These are phyloP conservation scores for Drosophila arizonae DNA, from an alignment of 1,140 invertebrate species.

Conservation along the genomic window DNA sequence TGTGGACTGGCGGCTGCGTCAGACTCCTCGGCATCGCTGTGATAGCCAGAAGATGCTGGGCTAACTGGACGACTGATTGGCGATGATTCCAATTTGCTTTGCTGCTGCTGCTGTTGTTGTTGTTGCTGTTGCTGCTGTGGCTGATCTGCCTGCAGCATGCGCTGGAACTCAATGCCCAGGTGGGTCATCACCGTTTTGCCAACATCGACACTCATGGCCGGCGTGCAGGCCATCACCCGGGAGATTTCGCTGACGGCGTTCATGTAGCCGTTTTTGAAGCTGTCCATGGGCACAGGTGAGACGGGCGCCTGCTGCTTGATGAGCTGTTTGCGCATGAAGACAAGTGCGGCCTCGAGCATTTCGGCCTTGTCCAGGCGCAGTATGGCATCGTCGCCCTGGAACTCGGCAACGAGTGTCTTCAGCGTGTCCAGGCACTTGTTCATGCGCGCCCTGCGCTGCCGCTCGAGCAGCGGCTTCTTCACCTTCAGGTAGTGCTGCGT, in stretches of 20 bases:
- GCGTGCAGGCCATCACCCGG: conserved; percentile 91
- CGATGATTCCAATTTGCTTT: conserved; percentile 48
- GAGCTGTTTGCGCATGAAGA: conserved; percentile 87
- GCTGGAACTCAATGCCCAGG: conserved; percentile 91
- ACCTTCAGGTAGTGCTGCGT: conserved; percentile 96
- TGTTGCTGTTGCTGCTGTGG: conserved; percentile 23
- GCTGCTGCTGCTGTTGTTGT: conserved; percentile 43
- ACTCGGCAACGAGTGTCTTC: conserved; percentile 95
- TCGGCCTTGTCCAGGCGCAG: conserved; percentile 98
- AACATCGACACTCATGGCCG: conserved; percentile 91
- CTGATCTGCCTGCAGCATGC: conserved; percentile 84
- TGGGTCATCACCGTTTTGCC: conserved; percentile 94
- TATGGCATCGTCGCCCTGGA: conserved; percentile 94
- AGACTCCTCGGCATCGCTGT: conserved; percentile 69
- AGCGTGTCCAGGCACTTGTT: conserved; percentile 96
- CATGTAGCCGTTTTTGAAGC: conserved; percentile 95
- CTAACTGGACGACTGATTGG: conserved; percentile 55
- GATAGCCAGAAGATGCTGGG: conserved; percentile 78
- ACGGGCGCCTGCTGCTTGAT: conserved; percentile 63
- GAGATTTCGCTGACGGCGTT: conserved; percentile 96
- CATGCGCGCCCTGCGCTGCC: conserved; percentile 95
- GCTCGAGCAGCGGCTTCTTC: conserved; percentile 97
- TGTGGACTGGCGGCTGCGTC: conserved; percentile 83
- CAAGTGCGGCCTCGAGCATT: conserved; percentile 95
- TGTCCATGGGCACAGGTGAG: conserved; percentile 85